Evolutionary conservation across 1,140 invertebrate species (phyloP), one percentile per base, ranked within the genome.

Genomic region (Lepidotrigona ventralis): DNA sequence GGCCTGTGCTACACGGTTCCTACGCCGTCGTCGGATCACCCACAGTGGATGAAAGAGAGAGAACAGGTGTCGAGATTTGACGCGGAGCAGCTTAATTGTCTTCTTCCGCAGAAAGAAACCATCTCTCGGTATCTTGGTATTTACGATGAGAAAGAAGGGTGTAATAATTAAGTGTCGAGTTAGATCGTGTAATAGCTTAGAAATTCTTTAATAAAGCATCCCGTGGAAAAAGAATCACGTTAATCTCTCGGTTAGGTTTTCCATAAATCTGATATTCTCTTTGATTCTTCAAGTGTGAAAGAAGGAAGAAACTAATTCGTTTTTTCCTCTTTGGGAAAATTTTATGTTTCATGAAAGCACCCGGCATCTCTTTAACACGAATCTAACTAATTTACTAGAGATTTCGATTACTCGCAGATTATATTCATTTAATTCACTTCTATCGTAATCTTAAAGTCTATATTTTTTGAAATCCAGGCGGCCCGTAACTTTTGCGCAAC

Each of bases 41-140:
- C 54, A n/a, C 58, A 33, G 23, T 29, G 63, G 63, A 69, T 51
- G 79, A 76, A 64, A 23, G n/a, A 63, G 74, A 68, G 70, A 21
- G 58, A 79, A 84, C 77, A 80, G 53, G 56, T 74, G 39, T 23
- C 56, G 23, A 54, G 51, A 60, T 60, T 78, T 64, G 78, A 76
- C 63, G 68, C 23, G 64, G 64, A 83, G 58, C 74, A 66, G 60
- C 54, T 53, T 72, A 75, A 81, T 81, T 74, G 68, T 33, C 23
- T 78, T 63, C 63, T 58, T 74, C 26, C 64, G 54, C 3, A 26
- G 66, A 54, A 81, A 53, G 68, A 23, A 56, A 46, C 12, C 2
- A 5, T 23, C 21, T 46, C 33, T 29, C 51, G n/a, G 64, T 53
- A 39, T 26, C 17, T 66, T 21, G 26, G 6, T 75, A 39, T 77